A percentile compares a stretch with the other conserved stretches of the same genome.
phyloP scores from a whole-genome alignment of 2,113 vertebrate genomes.

The Microtus richardsoni region DNA sequence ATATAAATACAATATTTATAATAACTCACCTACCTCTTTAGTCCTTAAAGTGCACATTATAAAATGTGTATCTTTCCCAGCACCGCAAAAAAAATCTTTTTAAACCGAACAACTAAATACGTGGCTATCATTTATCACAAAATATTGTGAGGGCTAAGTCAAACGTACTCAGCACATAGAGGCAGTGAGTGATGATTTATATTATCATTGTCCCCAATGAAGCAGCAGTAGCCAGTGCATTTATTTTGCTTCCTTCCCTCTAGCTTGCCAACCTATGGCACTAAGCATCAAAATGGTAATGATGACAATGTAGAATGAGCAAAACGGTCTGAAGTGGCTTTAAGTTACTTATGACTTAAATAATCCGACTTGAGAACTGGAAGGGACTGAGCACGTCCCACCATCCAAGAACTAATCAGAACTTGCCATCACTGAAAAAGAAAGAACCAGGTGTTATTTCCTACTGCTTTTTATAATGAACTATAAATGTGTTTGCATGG shows the following conservation, averaged over 20 bases:
- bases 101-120: neutral
- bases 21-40: neutral
- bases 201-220: conserved; percentile 1
- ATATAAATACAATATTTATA: neutral
- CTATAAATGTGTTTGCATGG: neutral
- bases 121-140: neutral
- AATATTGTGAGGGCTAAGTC: neutral
- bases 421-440: neutral
- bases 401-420: neutral
- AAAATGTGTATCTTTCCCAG: neutral
- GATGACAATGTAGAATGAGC: neutral
- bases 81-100: neutral
- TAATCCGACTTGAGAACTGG: neutral
- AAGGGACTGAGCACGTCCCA: neutral
- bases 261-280: neutral
- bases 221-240: neutral
- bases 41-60: neutral
- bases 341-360: neutral
- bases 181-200: neutral
- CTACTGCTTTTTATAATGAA: neutral
- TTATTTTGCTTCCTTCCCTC: neutral
- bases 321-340: neutral
- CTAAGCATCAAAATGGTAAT: conserved; percentile 2
- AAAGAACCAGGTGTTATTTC: neutral
- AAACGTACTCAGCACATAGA: neutral